phyloP scores from a whole-genome alignment of 1,140 invertebrate species.

The Ips nitidus region DNA sequence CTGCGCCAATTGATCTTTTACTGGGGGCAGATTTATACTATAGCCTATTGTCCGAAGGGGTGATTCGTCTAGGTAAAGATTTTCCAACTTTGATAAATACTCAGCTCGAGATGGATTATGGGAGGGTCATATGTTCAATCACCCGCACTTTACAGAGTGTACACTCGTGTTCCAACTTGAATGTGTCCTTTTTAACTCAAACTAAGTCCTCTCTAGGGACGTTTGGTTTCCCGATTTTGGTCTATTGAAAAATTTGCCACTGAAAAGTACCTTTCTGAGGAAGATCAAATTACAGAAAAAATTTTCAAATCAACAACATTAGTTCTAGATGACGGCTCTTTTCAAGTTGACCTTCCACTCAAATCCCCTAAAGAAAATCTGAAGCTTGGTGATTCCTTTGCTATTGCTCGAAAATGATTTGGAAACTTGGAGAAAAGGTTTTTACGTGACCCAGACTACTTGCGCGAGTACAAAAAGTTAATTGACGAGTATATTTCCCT shows the following conservation, averaged over 20 bases:
- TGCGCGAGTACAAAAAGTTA: no score
- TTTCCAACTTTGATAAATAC: not conserved
- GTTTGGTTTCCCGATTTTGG: not conserved
- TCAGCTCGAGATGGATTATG: not conserved
- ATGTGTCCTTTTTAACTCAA: not conserved
- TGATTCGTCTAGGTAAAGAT: not conserved
- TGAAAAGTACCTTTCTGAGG: not conserved
- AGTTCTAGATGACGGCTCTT: not conserved
- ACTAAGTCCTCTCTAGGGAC: not conserved
- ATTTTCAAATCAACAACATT: not conserved
- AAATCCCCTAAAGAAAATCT: not conserved
- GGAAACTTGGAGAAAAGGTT: not conserved
- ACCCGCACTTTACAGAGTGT: not conserved
- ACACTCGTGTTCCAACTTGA: not conserved
- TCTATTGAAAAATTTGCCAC: not conserved
- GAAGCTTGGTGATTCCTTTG: not conserved
- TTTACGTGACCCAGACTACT: no score
- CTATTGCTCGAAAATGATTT: not conserved
- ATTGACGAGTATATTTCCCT: no score
- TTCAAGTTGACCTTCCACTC: not conserved
- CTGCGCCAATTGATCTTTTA: not conserved
- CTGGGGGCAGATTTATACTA: no score
- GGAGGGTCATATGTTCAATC: not conserved
- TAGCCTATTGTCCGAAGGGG: not conserved
- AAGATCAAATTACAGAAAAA: not conserved